Evolutionary conservation across 2,113 vertebrate species (phyloP).

Genomic region (Herpailurus yagouaroundi): DNA sequence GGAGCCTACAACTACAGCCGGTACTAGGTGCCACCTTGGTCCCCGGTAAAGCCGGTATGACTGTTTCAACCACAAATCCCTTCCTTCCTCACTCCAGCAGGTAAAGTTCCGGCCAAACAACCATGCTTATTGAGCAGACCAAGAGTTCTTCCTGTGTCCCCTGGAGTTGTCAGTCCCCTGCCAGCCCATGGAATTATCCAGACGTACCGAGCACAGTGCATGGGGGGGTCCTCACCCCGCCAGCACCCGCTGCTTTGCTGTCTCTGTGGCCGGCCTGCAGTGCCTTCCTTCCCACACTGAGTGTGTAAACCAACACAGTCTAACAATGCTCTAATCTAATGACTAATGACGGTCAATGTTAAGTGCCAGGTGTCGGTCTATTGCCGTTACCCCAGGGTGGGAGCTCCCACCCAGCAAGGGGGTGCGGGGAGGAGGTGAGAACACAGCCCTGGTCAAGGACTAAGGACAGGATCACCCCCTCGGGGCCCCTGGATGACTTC

Average conservation of each 20-base stretch:
- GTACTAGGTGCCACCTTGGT: not conserved
- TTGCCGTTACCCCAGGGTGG: not conserved
- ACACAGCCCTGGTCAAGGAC: too few relatives aligned
- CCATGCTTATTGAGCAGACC: not conserved
- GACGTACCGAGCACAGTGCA: fast-evolving
- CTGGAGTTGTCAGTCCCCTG: fast-evolving
- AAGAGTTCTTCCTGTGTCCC: not conserved
- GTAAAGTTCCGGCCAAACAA: too few relatives aligned
- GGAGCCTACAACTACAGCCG: not conserved
- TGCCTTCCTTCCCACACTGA: not conserved
- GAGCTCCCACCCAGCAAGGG: not conserved
- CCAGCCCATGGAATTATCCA: not conserved
- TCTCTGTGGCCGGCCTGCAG: not conserved
- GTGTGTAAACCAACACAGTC: not conserved
- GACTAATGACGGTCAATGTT: not conserved
- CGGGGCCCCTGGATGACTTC: not conserved
- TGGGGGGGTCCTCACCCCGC: fast-evolving
- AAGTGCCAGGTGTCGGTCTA: not conserved
- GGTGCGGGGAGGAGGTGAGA: too few relatives aligned
- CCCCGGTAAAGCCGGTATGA: fast-evolving
- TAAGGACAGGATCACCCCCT: not conserved
- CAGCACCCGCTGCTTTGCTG: too few relatives aligned
- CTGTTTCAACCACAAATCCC: not conserved
- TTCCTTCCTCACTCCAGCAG: fast-evolving
- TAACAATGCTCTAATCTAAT: not conserved